Evolutionary conservation across 2,888 invertebrate species (phyloP).

Genomic region (Notodonta ziczac): DNA sequence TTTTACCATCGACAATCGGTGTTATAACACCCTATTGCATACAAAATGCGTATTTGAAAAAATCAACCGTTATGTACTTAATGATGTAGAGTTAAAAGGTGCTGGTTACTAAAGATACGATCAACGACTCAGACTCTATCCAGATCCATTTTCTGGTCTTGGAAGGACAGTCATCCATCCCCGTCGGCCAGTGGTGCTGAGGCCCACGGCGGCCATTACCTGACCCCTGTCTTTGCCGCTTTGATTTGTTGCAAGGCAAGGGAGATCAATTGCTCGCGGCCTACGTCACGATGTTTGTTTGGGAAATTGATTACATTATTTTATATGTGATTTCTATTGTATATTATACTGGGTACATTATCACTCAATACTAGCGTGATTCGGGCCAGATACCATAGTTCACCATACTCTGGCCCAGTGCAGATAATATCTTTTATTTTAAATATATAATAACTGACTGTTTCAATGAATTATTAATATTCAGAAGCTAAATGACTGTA

Average conservation of each 20-base stretch:
- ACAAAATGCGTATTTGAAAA: no score
- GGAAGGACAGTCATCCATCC: slow-evolving; percentile 31
- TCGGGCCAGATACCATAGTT: no score
- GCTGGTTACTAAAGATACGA: slow-evolving; percentile 12
- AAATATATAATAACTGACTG: no score
- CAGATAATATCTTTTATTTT: no score
- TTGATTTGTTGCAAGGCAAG: slow-evolving; percentile 66
- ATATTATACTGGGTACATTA: no score
- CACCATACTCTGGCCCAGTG: no score
- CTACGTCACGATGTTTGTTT: slow-evolving; percentile 29
- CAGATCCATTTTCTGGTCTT: slow-evolving; percentile 14
- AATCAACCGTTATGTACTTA: not conserved
- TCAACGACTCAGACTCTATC: not conserved
- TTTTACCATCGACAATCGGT: no score
- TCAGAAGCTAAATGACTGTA: no score
- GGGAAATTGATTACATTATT: slow-evolving; percentile 39
- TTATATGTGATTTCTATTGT: not conserved
- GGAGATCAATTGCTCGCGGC: slow-evolving; percentile 68
- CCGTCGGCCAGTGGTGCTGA: slow-evolving; percentile 26
- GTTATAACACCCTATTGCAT: no score
- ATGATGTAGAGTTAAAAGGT: not conserved
- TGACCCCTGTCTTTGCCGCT: slow-evolving; percentile 70
- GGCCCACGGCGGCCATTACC: slow-evolving; percentile 61
- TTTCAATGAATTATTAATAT: slow-evolving; percentile 2
- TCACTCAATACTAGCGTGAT: no score